Conservation (phyloP, 2,797 vertebrate species). For the Salmo trutta region DNA sequence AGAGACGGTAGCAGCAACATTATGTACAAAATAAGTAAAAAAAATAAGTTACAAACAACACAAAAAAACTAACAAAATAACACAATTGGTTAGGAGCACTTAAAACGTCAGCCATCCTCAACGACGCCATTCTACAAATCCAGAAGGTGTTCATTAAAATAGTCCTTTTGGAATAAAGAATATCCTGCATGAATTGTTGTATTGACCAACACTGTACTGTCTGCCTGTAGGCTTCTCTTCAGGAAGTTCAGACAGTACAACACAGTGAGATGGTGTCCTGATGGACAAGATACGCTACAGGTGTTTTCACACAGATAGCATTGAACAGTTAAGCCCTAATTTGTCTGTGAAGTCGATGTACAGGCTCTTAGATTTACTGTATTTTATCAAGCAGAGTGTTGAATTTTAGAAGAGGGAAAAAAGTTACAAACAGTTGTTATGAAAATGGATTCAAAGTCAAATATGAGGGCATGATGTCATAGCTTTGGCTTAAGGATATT, state of each 20-base stretch:
- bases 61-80: no score
- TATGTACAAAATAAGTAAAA: no score
- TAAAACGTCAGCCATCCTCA: no score
- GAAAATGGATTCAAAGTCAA: background rate
- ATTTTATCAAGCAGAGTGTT: background rate
- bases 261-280: background rate
- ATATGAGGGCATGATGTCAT: background rate
- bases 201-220: background rate
- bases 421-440: background rate
- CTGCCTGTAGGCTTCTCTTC: background rate
- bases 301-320: conserved; percentile 2
- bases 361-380: background rate
- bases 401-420: background rate
- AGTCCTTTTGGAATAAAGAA: background rate
- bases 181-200: background rate
- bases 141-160: conserved; percentile 2
- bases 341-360: background rate
- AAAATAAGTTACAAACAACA: no score
- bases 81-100: no score
- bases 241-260: background rate
- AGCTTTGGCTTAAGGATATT: background rate
- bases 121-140: background rate
- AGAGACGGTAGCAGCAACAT: no score
- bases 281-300: background rate
- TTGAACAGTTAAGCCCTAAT: background rate